Evolutionary conservation across 2,113 vertebrate species (phyloP).

Genomic region (Sinocyclocheilus anophthalmus): DNA sequence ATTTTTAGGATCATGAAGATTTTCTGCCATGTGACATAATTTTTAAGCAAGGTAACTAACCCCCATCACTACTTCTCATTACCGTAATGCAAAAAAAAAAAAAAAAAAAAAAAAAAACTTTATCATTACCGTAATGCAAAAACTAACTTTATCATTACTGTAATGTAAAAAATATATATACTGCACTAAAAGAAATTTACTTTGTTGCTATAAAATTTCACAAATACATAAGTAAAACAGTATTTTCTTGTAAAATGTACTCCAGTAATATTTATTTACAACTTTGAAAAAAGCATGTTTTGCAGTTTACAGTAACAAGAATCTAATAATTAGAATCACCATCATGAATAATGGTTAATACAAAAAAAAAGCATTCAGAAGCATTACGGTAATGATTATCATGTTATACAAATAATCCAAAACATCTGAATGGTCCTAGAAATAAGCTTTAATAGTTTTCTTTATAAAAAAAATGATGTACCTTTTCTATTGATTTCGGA

Average conservation of each 20-base stretch:
- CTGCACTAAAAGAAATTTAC: neutral
- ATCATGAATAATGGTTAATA: too few relatives aligned
- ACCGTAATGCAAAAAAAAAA: neutral
- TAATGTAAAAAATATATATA: neutral
- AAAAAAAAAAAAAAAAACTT: neutral
- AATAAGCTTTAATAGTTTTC: neutral
- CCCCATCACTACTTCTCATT: neutral
- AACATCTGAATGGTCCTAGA: neutral
- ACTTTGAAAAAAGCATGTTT: neutral
- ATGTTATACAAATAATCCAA: neutral
- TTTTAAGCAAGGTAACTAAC: neutral
- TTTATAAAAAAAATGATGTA: neutral
- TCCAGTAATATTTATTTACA: neutral
- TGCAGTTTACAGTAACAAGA: too few relatives aligned
- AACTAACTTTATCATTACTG: neutral
- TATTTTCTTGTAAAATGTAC: neutral
- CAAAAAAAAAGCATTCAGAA: too few relatives aligned
- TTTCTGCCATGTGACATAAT: neutral
- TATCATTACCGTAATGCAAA: neutral
- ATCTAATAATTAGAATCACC: too few relatives aligned
- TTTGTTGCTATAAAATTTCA: too few relatives aligned
- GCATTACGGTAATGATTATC: neutral
- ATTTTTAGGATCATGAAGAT: neutral
- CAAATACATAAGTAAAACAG: too few relatives aligned
- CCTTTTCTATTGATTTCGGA: too few relatives aligned